These are phyloP conservation scores for Plestiodon gilberti DNA, from an alignment of 2,113 vertebrate genomes.

Conservation along the genomic window DNA sequence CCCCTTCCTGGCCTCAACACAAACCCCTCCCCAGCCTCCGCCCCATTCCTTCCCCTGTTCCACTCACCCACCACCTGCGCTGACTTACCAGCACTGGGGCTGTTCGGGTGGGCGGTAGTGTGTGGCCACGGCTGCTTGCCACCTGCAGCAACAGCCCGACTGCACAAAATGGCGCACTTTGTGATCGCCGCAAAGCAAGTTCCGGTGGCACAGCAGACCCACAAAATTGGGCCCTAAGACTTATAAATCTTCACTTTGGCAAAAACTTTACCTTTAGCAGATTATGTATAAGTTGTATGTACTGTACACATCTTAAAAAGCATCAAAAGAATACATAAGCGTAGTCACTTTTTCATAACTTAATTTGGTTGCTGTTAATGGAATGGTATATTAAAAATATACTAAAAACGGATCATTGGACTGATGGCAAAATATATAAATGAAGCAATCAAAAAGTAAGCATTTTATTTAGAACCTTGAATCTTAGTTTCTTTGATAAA, in stretches of 20 bases:
- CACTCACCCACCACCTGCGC: no score
- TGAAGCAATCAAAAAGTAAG: slow-evolving; percentile 41
- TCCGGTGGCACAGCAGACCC: no score
- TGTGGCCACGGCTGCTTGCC: no score
- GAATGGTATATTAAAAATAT: slow-evolving; percentile 40
- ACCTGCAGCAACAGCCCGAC: no score
- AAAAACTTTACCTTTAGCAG: slow-evolving; percentile 49
- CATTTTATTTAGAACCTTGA: neutral
- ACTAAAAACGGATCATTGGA: slow-evolving; percentile 58
- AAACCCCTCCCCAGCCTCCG: no score
- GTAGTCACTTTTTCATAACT: slow-evolving; percentile 38
- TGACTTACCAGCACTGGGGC: no score
- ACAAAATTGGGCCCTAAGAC: no score
- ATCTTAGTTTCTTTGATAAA: slow-evolving; percentile 92
- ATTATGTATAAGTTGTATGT: slow-evolving; percentile 68
- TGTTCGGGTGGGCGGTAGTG: no score
- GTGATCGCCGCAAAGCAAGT: no score
- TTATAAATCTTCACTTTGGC: neutral
- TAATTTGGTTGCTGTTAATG: slow-evolving; percentile 45
- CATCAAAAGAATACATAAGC: slow-evolving; percentile 61
- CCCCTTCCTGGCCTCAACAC: no score
- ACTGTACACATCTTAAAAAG: slow-evolving; percentile 55
- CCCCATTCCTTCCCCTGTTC: no score
- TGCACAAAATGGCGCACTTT: no score
- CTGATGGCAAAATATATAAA: slow-evolving; percentile 52